Conservation (phyloP, 2,113 vertebrate species). For the Pelobates fuscus region DNA sequence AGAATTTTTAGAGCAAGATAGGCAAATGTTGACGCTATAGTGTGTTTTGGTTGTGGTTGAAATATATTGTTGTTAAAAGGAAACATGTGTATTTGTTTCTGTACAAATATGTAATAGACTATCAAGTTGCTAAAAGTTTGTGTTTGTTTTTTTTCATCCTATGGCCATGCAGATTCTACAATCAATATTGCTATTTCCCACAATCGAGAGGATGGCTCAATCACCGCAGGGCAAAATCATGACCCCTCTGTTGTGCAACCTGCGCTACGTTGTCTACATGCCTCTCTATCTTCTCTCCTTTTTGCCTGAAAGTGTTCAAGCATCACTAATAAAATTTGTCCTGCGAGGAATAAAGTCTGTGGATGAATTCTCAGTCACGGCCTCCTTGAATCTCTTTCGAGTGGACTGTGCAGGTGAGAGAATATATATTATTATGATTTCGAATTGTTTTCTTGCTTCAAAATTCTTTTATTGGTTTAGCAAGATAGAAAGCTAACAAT, state of each 20-base stretch:
- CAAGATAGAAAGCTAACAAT: too few relatives aligned
- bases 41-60: too few relatives aligned
- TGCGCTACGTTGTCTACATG: constrained; percentile 83
- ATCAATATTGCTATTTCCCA: constrained; percentile 88
- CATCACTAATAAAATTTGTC: constrained; percentile 64
- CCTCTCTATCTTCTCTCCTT: constrained; percentile 82
- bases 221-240: constrained; percentile 83
- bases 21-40: too few relatives aligned
- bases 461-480: too few relatives aligned
- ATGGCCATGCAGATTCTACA: constrained; percentile 76
- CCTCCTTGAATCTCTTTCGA: constrained; percentile 70
- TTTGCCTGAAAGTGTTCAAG: constrained; percentile 76
- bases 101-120: too few relatives aligned
- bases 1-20: too few relatives aligned
- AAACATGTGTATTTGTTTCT: too few relatives aligned
- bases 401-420: constrained; percentile 84
- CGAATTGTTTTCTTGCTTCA: too few relatives aligned
- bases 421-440: background rate
- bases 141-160: background rate
- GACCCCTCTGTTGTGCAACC: constrained; percentile 83
- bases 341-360: constrained; percentile 63
- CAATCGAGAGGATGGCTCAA: constrained; percentile 89
- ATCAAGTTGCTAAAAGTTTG: too few relatives aligned
- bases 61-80: too few relatives aligned
- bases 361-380: constrained; percentile 62